Evolutionary conservation across 1,140 invertebrate genomes (phyloP), one percentile per base, ranked within the genome.

Genomic region (Caenorhabditis latens): DNA sequence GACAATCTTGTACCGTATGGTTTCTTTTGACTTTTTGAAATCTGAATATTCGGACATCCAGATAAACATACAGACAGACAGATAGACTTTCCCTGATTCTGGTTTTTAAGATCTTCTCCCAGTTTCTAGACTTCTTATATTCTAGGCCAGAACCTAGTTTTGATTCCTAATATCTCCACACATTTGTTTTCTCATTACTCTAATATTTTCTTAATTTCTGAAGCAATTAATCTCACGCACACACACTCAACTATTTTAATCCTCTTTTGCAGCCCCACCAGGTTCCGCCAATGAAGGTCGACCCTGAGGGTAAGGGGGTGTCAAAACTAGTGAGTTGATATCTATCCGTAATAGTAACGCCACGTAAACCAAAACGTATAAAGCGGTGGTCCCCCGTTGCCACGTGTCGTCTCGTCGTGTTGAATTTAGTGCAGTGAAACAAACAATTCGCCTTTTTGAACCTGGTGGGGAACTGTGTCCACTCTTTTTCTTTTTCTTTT

Each of bases 301-400:
- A 65, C 57, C 57, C 84, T 63, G 84, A 84, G 84, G 84, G 57
- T 65, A 50, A 67, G 46, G 57, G 61, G 55, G 57, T 84, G 57
- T 63, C 57, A 50, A 84, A 84, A 43, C 82, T 84, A 84, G 82
- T 84, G 82, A 84, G 82, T 84, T 84, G 55, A 53, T 53, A 53
- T 53, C 50, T 53, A 53, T 32, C 32, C 32, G 32, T 32, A 53
- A 53, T 14, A 53, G 16, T 53, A 53, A 16, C 16, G 50, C 50
- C 32, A 32, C 32, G 32, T 32, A 32, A 32, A 32, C 32, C 50
- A 53, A 58, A 61, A 58, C 13, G 24, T 16, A 46, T 79, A 14
- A 53, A 11, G 16, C 16, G 50, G 16, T 53, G 50, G 50, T 53
- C 50, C 50, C 11, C 11, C 19, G 16, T 67, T 67, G 63, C 63